Percentiles rank a stretch among this genome's conserved stretches.
These are phyloP conservation scores for Bolborhynchus lineola DNA, from an alignment of 2,113 vertebrate species.

Conservation along the genomic window DNA sequence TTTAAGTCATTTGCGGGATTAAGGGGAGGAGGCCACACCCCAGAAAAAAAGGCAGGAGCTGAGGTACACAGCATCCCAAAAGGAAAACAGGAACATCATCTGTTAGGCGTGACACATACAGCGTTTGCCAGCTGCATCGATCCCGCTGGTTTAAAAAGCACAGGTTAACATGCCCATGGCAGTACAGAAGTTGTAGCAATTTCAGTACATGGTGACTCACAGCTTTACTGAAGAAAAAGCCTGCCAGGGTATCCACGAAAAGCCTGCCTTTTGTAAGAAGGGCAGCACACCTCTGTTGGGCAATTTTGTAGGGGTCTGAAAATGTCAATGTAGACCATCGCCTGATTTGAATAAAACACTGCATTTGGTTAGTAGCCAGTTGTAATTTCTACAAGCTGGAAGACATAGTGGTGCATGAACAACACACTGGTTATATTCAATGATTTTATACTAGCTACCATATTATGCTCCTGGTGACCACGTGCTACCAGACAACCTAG, in stretches of 20 bases:
- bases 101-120: not conserved
- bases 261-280: not conserved
- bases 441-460: not conserved
- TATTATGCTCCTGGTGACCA: not conserved
- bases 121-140: not conserved
- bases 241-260: not conserved
- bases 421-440: not conserved
- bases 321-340: not conserved
- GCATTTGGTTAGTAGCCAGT: not conserved
- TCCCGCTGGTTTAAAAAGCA: not conserved
- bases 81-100: not conserved
- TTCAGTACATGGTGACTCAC: not conserved
- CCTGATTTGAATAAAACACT: not conserved
- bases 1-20: not conserved
- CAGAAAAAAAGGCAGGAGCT: not conserved
- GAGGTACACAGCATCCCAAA: not conserved
- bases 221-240: not conserved
- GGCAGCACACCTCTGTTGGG: not conserved
- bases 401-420: not conserved
- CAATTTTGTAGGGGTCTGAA: not conserved
- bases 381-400: not conserved
- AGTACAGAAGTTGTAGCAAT: not conserved
- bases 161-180: too few species aligned
- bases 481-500: not conserved
- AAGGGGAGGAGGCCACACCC: not conserved